A percentile compares a stretch with the other conserved stretches of the same genome.
Evolutionary conservation across 2,113 vertebrate genomes (phyloP).

Genomic region (Entosphenus tridentatus): DNA sequence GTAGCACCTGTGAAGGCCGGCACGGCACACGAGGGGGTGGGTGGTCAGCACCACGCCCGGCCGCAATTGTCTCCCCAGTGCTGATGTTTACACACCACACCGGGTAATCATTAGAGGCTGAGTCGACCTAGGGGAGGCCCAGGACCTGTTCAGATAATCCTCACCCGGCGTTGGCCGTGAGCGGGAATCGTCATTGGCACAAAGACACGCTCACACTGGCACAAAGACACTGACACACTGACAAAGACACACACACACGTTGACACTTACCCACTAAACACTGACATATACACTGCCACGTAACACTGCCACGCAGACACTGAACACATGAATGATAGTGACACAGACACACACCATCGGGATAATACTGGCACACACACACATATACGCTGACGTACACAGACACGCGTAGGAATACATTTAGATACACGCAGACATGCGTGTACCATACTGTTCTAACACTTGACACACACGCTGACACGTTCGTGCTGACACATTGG

Average conservation of each 20-base stretch:
- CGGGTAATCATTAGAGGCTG: too few relatives aligned
- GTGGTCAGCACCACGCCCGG: too few relatives aligned
- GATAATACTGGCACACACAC: neutral
- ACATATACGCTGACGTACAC: slow-evolving; percentile 1
- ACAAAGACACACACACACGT: neutral
- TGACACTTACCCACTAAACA: neutral
- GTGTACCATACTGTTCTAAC: too few relatives aligned
- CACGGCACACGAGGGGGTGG: too few relatives aligned
- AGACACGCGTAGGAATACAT: neutral
- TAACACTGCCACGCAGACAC: neutral
- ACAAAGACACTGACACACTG: neutral
- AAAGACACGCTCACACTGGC: neutral
- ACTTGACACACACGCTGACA: too few relatives aligned
- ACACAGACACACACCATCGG: neutral
- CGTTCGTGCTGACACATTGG: too few relatives aligned
- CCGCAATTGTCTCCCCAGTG: too few relatives aligned
- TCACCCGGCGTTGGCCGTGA: too few relatives aligned
- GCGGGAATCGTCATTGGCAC: neutral
- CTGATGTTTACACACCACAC: too few relatives aligned
- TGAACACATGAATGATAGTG: neutral
- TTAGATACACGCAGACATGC: neutral
- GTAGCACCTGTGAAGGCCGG: too few relatives aligned
- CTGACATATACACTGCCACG: neutral
- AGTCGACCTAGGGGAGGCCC: too few relatives aligned
- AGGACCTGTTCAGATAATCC: too few relatives aligned